Conservation (phyloP, 2,113 vertebrate genomes). For the Paraplagusia blochii region DNA sequence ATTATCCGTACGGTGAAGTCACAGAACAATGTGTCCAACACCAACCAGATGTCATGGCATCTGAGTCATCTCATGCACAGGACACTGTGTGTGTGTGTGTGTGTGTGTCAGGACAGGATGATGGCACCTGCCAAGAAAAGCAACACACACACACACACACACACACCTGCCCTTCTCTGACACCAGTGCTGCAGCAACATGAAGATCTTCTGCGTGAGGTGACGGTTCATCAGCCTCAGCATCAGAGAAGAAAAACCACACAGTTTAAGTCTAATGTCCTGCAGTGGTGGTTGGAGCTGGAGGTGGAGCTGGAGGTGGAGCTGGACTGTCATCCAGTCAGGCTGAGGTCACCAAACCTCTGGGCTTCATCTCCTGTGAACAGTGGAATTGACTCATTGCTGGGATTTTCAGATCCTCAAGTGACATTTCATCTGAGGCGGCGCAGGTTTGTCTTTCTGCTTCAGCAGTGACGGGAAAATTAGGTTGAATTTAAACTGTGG, state of each 20-base stretch:
- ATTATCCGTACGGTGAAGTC: conserved; percentile 50
- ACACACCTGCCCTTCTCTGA: conserved; percentile 29
- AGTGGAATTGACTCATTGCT: conserved; percentile 54
- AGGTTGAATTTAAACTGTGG: conserved; percentile 28
- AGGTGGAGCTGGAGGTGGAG: conserved; percentile 25
- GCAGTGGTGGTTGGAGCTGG: conserved; percentile 45
- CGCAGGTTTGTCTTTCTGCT: conserved; percentile 37
- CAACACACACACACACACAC: conserved; percentile 3
- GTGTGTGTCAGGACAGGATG: conserved; percentile 9
- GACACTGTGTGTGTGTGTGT: conserved; percentile 12
- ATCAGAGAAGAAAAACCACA: conserved; percentile 40
- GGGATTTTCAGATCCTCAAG: conserved; percentile 43
- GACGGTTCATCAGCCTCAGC: neutral
- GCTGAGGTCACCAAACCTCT: conserved; percentile 40
- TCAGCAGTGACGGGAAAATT: conserved; percentile 34
- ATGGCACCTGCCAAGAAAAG: conserved; percentile 52
- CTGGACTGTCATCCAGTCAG: conserved; percentile 41
- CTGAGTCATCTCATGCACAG: conserved; percentile 61
- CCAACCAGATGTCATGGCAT: conserved; percentile 64
- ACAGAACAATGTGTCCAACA: conserved; percentile 60
- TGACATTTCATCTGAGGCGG: conserved; percentile 44
- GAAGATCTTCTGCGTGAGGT: too few species aligned
- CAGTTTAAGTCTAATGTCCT: conserved; percentile 45
- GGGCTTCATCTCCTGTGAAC: conserved; percentile 24
- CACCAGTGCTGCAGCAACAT: conserved; percentile 8